Evolutionary conservation across 2,888 invertebrate genomes (phyloP), one percentile per base, ranked within the genome.

Genomic region (Epirrhoe alternata): DNA sequence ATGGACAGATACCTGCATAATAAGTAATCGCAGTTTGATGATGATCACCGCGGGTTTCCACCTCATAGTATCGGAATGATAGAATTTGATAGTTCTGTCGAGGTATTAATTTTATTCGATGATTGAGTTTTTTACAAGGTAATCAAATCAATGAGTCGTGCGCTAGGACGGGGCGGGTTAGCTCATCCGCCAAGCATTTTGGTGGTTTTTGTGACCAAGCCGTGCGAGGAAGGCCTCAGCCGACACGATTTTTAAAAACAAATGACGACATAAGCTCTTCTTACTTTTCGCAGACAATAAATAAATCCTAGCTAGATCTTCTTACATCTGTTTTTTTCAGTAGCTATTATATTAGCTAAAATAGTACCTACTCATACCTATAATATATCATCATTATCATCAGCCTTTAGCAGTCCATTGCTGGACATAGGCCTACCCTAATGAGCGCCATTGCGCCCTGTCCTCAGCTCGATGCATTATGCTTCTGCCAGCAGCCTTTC

Each of bases 131-230:
- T 92, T 91, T 91, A 87, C 86, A 85, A 85, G 85, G 87, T 86
- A 88, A 91, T 90, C 87, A 88, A 89, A 91, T 89, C 87, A 88
- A 89, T 88, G 89, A 90, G 83, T 92, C 92, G 92, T 92, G 91
- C 87, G 81, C 78, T 84, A 75, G 86, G 84, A 85, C 86, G 87
- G 90, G 87, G 88, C 87, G 86, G 86, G 91, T 92, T 92, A 91
- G 90, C 90, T 92, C 92, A 92, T 92, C 90, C 87, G 88, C 82
- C 78, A 88, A 86, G 85, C 88, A 88, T 91, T 90, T 89, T 86
- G 89, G 89, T 87, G 86, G 89, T 92, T 92, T 92, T 92, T 92
- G 89, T 91, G 88, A 82, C 80, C 75, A 77, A 78, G 82, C 78
- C 76, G 83, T 77, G 77, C 76, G 83, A 81, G 87, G 91, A 92